Percentiles rank a stretch among this genome's conserved stretches.
Conservation (phyloP, 2,888 invertebrate species). For the Caenorhabditis imperialis region DNA sequence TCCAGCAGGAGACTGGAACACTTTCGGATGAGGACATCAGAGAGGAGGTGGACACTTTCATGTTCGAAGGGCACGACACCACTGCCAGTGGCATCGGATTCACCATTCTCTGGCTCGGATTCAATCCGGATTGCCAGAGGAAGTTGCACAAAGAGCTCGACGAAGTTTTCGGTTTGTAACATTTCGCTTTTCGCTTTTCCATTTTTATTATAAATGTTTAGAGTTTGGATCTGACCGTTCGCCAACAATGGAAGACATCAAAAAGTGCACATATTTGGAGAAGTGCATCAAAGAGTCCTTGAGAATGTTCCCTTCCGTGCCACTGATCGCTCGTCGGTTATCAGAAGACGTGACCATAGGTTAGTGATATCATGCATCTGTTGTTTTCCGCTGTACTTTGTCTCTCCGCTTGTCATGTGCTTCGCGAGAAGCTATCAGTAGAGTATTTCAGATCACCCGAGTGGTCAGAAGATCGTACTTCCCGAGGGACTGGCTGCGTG, state of each 20-base stretch:
- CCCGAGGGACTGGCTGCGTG: conserved; percentile 77
- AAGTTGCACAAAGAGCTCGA: conserved; percentile 64
- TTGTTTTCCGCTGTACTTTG: not conserved
- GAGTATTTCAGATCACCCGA: conserved; percentile 44
- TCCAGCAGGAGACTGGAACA: conserved; percentile 75
- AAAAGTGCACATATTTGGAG: conserved; percentile 73
- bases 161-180: conserved; percentile 53
- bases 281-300: conserved; percentile 74
- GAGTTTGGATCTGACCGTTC: conserved; percentile 53
- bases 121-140: conserved; percentile 78
- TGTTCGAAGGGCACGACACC: conserved; percentile 80
- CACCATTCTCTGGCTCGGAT: conserved; percentile 78
- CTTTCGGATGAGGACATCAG: conserved; percentile 79
- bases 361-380: conserved; percentile 26
- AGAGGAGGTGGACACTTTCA: conserved; percentile 79
- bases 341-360: conserved; percentile 61
- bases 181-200: too few relatives aligned
- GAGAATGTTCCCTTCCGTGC: conserved; percentile 64
- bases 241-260: conserved; percentile 77
- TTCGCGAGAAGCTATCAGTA: not conserved
- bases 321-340: conserved; percentile 57
- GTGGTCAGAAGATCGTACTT: conserved; percentile 53
- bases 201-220: too few relatives aligned
- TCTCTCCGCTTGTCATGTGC: not conserved
- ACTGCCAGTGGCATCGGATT: conserved; percentile 79